Conservation (phyloP, 1,140 invertebrate species). For the Hycleus phaleratus region DNA sequence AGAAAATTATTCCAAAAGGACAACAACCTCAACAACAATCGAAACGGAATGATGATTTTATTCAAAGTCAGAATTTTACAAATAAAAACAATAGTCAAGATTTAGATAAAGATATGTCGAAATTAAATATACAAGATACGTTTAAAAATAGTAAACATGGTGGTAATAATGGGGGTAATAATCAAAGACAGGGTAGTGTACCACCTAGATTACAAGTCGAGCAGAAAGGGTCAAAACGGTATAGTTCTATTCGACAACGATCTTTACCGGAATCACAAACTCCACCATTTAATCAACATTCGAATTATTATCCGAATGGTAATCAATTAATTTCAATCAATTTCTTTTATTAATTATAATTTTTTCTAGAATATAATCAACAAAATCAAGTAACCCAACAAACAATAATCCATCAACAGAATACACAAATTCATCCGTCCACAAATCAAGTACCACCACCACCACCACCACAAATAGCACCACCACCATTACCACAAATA, state of each 20-base stretch:
- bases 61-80: constrained; percentile 42
- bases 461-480: constrained; percentile 16
- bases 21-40: not conserved
- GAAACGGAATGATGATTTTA: constrained; percentile 31
- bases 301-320: constrained; percentile 34
- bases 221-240: constrained; percentile 45
- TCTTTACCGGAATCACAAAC: constrained; percentile 40
- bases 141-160: constrained; percentile 31
- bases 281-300: constrained; percentile 23
- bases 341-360: constrained; percentile 2
- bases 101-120: constrained; percentile 44
- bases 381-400: constrained; percentile 23
- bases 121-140: constrained; percentile 43
- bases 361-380: constrained; percentile 33
- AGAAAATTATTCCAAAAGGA: constrained; percentile 22
- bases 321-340: not conserved
- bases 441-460: constrained; percentile 20
- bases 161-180: constrained; percentile 29
- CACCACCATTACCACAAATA: constrained; percentile 19
- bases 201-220: constrained; percentile 45
- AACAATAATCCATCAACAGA: constrained; percentile 18
- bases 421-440: constrained; percentile 20
- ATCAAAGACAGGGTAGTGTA: constrained; percentile 39
- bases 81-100: constrained; percentile 38
- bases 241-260: constrained; percentile 47